Evolutionary conservation across 2,797 vertebrate species (phyloP).

Genomic region (Saguinus oedipus): DNA sequence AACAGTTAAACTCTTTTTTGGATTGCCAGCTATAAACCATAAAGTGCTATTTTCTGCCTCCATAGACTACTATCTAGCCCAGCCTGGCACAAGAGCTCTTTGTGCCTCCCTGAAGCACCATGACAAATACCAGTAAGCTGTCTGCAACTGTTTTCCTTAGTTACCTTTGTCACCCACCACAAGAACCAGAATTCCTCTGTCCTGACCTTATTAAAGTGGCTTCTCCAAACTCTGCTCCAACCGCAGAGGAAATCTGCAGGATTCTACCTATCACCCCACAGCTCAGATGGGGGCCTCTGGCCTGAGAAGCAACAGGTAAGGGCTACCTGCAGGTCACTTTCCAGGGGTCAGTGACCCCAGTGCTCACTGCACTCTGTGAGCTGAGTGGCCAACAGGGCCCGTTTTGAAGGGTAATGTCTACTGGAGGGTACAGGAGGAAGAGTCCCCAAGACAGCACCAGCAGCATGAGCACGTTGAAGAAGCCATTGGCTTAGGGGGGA

Average conservation of each 20-base stretch:
- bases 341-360: not conserved
- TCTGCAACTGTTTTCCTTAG: conserved; percentile 4
- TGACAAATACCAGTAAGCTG: not conserved
- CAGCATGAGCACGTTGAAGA: conserved; percentile 90
- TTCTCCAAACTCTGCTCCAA: conserved; percentile 16
- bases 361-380: not conserved
- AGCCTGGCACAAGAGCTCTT: not conserved
- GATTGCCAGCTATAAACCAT: not conserved
- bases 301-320: conserved; percentile 45
- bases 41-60: conserved; percentile 27
- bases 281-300: not conserved
- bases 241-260: not conserved
- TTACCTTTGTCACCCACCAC: not conserved
- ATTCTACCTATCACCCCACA: not conserved
- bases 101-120: not conserved
- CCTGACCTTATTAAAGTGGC: not conserved
- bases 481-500: conserved; percentile 93
- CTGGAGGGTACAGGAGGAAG: conserved; percentile 90
- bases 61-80: not conserved
- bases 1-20: not conserved
- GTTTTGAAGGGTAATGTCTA: conserved; percentile 74
- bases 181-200: conserved; percentile 4
- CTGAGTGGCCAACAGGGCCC: not conserved
- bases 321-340: not conserved
- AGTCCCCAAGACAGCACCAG: conserved; percentile 85